Conservation (phyloP, 2,113 vertebrate species). For the Actinemys pallida region DNA sequence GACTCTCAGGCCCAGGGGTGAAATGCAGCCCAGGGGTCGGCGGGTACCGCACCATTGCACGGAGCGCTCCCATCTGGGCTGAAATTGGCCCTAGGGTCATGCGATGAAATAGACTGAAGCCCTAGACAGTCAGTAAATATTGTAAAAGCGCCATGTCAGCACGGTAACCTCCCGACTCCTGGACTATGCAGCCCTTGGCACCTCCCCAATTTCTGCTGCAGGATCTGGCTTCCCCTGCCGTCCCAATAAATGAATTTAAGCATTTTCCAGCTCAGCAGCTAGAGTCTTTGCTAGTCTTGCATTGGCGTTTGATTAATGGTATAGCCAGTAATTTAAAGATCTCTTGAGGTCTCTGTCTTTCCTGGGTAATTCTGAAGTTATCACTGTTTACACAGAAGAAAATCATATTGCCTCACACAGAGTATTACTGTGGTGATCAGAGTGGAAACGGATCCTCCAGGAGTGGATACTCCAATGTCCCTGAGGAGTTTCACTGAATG, state of each 20-base stretch:
- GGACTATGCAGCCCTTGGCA: background rate
- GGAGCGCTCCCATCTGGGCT: accelerated
- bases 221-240: background rate
- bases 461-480: background rate
- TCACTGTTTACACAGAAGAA: conserved; percentile 46
- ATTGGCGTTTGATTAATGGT: conserved; percentile 69
- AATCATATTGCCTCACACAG: background rate
- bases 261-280: conserved; percentile 65
- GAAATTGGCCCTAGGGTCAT: background rate
- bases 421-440: background rate
- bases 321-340: conserved; percentile 60
- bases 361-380: conserved; percentile 52
- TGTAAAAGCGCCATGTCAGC: background rate
- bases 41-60: background rate
- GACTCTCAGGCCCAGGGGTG: accelerated
- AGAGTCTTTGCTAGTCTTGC: conserved; percentile 50
- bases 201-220: background rate
- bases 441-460: conserved; percentile 28
- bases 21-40: background rate
- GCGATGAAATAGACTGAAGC: accelerated
- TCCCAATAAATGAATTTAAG: conserved; percentile 43
- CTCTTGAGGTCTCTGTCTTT: conserved; percentile 70
- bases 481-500: background rate
- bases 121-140: background rate
- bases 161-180: accelerated